phyloP scores from a whole-genome alignment of 2,797 vertebrate genomes.

The Florisuga fusca region DNA sequence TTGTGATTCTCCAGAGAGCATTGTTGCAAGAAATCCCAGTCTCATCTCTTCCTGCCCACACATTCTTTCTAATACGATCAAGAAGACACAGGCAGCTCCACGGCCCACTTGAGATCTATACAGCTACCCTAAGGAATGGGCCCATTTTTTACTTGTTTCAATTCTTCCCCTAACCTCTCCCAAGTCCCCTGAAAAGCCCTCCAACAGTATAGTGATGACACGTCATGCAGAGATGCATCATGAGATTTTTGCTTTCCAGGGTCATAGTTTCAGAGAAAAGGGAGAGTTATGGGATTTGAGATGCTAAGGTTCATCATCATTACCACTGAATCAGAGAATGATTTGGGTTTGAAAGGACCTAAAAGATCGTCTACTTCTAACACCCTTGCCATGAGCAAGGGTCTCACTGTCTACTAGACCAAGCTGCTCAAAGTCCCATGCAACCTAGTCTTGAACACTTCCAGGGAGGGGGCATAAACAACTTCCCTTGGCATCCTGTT shows the following conservation, averaged over 20 bases:
- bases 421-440: too few species aligned
- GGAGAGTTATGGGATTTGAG: background rate
- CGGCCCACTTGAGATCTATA: background rate
- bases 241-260: background rate
- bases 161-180: background rate
- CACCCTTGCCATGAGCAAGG: too few species aligned
- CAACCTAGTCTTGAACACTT: too few species aligned
- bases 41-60: slow-evolving; percentile 36
- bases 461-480: too few species aligned
- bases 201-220: background rate
- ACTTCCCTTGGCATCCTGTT: too few species aligned
- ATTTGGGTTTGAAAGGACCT: too few species aligned
- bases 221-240: background rate
- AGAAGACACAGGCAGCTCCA: background rate
- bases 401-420: too few species aligned
- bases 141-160: background rate
- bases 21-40: slow-evolving; percentile 35
- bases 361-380: too few species aligned
- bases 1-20: slow-evolving; percentile 52
- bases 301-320: background rate
- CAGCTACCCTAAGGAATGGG: background rate
- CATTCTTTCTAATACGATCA: slow-evolving; percentile 52
- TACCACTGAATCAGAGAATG: background rate
- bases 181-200: accelerated
- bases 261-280: background rate